phyloP scores from a whole-genome alignment of 2,888 invertebrate species.

The Xiphydria camelus region DNA sequence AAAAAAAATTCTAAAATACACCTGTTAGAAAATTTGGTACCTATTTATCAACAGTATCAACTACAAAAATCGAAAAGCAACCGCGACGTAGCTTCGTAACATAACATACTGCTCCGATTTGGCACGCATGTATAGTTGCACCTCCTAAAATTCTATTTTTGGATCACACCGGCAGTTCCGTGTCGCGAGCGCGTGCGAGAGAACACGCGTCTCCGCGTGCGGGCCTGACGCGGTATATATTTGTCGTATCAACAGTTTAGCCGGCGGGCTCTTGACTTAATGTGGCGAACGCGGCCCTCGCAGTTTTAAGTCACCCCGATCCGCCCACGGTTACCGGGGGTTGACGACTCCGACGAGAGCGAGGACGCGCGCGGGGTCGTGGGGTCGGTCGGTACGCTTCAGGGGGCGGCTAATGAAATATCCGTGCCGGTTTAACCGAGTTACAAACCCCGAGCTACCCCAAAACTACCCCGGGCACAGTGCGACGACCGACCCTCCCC shows the following conservation, averaged over 20 bases:
- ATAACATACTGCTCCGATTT: no score
- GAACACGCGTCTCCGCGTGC: slow-evolving; percentile 26
- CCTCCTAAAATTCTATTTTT: no score
- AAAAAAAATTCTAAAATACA: no score
- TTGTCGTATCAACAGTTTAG: slow-evolving; percentile 55
- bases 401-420: slow-evolving; percentile 55
- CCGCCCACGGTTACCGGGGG: slow-evolving; percentile 17
- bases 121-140: no score
- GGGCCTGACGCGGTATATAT: slow-evolving; percentile 48
- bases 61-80: no score
- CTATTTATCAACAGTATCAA: no score
- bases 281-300: slow-evolving; percentile 33
- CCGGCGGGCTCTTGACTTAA: slow-evolving; percentile 45
- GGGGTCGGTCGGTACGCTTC: slow-evolving; percentile 22
- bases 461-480: slow-evolving; percentile 28
- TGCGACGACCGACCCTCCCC: slow-evolving; percentile 26
- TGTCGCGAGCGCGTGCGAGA: no score
- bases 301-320: slow-evolving; percentile 10
- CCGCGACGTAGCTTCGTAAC: no score
- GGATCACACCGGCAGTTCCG: no score
- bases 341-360: slow-evolving; percentile 8
- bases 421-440: slow-evolving; percentile 57
- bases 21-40: no score
- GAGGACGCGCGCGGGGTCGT: slow-evolving; percentile 9
- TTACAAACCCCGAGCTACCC: slow-evolving; percentile 37